Conservation (phyloP, 35 echinoderm and acorn worm genomes). For the Diadema setosum region DNA sequence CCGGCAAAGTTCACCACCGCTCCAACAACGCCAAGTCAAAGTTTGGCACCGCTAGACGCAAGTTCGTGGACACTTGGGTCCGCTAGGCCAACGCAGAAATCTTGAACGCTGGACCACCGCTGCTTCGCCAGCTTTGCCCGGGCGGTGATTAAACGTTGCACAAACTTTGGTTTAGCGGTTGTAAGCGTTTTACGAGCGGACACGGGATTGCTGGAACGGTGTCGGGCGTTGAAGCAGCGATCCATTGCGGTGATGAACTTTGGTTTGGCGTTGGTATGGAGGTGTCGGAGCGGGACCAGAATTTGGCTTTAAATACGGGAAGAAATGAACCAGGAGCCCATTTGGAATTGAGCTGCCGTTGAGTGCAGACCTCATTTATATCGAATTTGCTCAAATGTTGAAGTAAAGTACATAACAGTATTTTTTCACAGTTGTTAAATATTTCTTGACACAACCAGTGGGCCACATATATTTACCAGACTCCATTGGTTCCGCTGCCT, state of each 20-base stretch:
- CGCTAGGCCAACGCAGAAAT: background rate
- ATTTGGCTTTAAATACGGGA: too few species aligned
- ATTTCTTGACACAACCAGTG: background rate
- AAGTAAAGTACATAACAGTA: background rate
- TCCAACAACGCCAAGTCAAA: background rate
- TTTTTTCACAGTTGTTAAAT: background rate
- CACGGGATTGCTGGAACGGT: background rate
- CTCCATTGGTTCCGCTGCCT: constrained; percentile 14
- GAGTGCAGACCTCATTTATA: too few species aligned
- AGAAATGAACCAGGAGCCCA: too few species aligned
- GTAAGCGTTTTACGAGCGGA: background rate
- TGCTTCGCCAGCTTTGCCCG: background rate
- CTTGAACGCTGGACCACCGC: background rate
- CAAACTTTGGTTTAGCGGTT: background rate
- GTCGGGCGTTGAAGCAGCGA: constrained; percentile 3
- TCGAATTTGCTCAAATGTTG: too few species aligned
- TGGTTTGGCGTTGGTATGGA: background rate
- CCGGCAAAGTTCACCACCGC: background rate
- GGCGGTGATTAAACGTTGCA: background rate
- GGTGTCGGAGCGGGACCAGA: background rate
- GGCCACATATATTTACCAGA: background rate
- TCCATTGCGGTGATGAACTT: constrained; percentile 6
- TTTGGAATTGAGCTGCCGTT: too few species aligned
- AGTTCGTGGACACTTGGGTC: background rate
- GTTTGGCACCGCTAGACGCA: constrained; percentile 4